Percentiles rank a stretch among this genome's conserved stretches.
These are phyloP conservation scores for Anguilla rostrata DNA, from an alignment of 2,113 vertebrate genomes.

Conservation along the genomic window DNA sequence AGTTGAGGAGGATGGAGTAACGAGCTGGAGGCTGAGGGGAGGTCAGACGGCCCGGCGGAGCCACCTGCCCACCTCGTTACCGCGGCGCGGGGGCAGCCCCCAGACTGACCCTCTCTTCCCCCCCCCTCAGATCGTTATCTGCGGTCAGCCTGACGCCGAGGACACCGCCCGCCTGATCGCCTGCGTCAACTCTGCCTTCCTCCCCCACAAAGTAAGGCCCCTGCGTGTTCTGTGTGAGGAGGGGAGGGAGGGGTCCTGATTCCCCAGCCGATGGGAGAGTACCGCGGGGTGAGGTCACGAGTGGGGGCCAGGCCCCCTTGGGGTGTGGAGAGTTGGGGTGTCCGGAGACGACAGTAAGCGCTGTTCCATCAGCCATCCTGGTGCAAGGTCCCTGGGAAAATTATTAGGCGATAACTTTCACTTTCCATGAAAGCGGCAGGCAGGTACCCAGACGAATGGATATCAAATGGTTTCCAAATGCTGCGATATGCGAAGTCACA, in stretches of 20 bases:
- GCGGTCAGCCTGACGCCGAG: conserved; percentile 77
- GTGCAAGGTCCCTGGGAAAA: not conserved
- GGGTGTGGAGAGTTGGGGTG: not conserved
- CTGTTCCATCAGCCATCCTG: not conserved
- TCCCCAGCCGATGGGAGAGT: not conserved
- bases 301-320: not conserved
- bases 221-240: not conserved
- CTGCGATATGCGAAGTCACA: not conserved
- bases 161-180: conserved; percentile 79
- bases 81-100: conserved; percentile 30
- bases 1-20: conserved; percentile 33
- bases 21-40: conserved; percentile 38
- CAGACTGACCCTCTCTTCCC: conserved; percentile 28
- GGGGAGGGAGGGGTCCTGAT: not conserved
- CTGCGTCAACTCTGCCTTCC: conserved; percentile 74
- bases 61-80: conserved; percentile 50
- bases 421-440: not conserved
- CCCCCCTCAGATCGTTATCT: conserved; percentile 79
- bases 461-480: not conserved
- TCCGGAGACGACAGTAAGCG: not conserved
- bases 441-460: not conserved
- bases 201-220: conserved; percentile 81
- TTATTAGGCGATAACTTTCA: not conserved
- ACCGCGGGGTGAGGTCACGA: not conserved
- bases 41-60: conserved; percentile 30